phyloP scores from a whole-genome alignment of 2,888 invertebrate genomes.

The Imbricaverruca yamaguchii region DNA sequence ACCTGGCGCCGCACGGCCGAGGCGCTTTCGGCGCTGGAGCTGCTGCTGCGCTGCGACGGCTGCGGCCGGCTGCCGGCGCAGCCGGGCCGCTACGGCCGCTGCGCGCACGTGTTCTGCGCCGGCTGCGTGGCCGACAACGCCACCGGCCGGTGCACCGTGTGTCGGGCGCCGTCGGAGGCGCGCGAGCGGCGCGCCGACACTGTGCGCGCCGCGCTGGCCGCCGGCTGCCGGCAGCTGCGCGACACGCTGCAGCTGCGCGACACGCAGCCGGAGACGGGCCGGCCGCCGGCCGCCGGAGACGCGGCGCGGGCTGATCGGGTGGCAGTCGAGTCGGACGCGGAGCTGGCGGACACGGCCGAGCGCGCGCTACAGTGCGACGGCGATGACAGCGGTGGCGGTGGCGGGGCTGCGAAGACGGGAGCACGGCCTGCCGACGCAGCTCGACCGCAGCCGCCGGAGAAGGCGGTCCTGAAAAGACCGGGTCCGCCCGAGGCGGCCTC shows the following conservation, averaged over 20 bases:
- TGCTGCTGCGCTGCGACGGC: constrained; percentile 9
- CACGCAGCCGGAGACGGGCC: not conserved
- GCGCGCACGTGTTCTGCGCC: constrained; percentile 7
- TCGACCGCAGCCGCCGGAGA: too few species aligned
- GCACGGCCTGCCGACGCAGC: too few species aligned
- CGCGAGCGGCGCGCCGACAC: not conserved
- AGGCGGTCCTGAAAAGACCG: too few species aligned
- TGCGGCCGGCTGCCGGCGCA: not conserved
- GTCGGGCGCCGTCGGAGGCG: not conserved
- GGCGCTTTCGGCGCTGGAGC: not conserved
- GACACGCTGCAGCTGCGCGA: not conserved
- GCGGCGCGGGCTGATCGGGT: not conserved
- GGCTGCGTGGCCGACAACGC: not conserved
- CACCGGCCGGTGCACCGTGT: not conserved
- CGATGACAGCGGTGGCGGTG: not conserved
- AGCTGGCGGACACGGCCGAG: not conserved
- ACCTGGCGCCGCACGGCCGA: not conserved
- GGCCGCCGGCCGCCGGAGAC: not conserved
- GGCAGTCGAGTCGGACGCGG: not conserved
- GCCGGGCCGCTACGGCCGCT: not conserved
- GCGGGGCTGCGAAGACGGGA: not conserved
- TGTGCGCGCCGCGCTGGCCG: not conserved
- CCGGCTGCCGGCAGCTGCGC: constrained; percentile 13
- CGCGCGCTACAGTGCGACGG: not conserved
- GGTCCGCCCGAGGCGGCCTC: too few species aligned